Base-by-base conservation (phyloP, 2,888 invertebrate genomes). In the Oscheius sp. region DNA sequence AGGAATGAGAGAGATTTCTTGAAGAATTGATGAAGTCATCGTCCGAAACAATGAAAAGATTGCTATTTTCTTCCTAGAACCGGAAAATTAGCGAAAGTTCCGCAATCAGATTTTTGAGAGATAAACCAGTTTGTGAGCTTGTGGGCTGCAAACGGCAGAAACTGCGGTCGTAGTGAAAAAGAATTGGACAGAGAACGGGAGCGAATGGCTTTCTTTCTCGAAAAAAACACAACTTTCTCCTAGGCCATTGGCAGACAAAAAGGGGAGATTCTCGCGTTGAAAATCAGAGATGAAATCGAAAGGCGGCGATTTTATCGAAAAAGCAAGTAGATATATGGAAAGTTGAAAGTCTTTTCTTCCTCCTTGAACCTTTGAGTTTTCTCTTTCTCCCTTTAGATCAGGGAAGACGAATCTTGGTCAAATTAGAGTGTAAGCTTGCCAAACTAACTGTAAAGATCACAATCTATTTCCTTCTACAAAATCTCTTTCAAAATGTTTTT, bases 41-140 rank as follows among this genome's bases (percentile, higher is more conserved):
- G n/a, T n/a, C n/a, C n/a, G n/a, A n/a, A n/a, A n/a, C n/a, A n/a
- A n/a, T n/a, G n/a, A n/a, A n/a, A n/a, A n/a, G n/a, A n/a, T n/a
- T 20, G 20, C 48, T 48, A 48, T 48, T 48, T 48, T 48, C 25
- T 48, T 48, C 48, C 48, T 20, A 37, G 25, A 48, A 48, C 48
- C 48, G 48, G 48, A 48, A 48, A 48, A 48, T 48, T 25, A 55
- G 55, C 34, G 55, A 55, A 55, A 55, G 55, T 55, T 55, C 55
- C 55, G 55, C 55, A 55, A 55, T 55, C 34, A 55, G 55, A 55
- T 55, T 55, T 55, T 55, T 55, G 55, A 34, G 55, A 55, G 55
- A 55, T 55, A n/a, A 34, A 55, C 55, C 55, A 55, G 55, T 55
- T 48, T 34, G 17, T 33, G 55, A 55, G 34, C 34, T 48, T 34